These are phyloP conservation scores for Brienomyrus longianalis DNA, from an alignment of 2,113 vertebrate species.

Conservation along the genomic window DNA sequence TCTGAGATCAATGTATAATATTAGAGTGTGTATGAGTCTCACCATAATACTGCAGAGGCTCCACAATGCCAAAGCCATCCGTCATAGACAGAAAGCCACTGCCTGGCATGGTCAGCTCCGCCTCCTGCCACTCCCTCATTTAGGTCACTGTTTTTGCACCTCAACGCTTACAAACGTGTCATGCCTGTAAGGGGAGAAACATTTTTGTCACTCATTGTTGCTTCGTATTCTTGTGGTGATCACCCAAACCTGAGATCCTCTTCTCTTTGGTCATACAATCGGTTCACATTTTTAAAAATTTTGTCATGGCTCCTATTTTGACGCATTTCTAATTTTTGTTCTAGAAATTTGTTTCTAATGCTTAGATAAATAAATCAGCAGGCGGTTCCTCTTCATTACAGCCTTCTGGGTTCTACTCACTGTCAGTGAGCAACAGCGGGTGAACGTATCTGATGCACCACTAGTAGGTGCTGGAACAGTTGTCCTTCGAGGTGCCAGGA, in stretches of 20 bases:
- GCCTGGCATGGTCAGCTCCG: slow-evolving; percentile 70
- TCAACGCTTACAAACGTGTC: slow-evolving; percentile 15
- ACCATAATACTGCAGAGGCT: slow-evolving; percentile 79
- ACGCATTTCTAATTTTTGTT: neutral
- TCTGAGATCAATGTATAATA: neutral
- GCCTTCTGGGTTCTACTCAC: neutral
- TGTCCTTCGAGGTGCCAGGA: neutral
- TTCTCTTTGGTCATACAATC: neutral
- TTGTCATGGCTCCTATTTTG: neutral
- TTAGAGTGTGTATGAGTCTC: slow-evolving; percentile 42
- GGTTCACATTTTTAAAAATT: neutral
- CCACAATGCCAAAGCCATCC: slow-evolving; percentile 70
- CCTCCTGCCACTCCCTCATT: slow-evolving; percentile 72
- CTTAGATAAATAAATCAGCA: neutral
- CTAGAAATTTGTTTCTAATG: neutral
- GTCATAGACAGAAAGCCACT: slow-evolving; percentile 69
- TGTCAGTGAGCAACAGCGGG: neutral
- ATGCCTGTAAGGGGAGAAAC: slow-evolving; percentile 23
- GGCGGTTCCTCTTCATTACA: neutral
- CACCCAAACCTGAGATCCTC: neutral
- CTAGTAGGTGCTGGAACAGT: neutral
- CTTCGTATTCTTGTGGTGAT: neutral
- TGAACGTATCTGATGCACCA: neutral
- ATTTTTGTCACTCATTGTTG: neutral
- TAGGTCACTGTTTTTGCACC: slow-evolving; percentile 41